Evolutionary conservation across 2,797 vertebrate genomes (phyloP), one percentile per base, ranked within the genome.

Genomic region (Typhlichthys eigenmanni): DNA sequence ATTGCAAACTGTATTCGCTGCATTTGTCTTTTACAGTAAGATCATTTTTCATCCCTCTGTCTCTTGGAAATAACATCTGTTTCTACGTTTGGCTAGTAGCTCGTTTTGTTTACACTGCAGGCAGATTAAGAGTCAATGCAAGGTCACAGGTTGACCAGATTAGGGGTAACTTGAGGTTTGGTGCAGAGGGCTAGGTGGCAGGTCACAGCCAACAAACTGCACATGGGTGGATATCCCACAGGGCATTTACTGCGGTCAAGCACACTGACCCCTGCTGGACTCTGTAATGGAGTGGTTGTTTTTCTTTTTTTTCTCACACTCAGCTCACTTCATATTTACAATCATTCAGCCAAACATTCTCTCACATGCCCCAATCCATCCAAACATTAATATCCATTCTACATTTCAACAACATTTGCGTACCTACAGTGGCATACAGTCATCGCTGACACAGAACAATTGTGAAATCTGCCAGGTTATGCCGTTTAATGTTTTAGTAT

Each of bases 201-300:
- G 61, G 74, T 82, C 71, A 68, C 11, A 68, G 72, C 58, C 64
- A 69, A 71, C 62, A 62, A 60, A 76, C 38, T 61, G 64, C 64
- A 58, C 51, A 72, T 64, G 59, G 43, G 24, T 68, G 50, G 46
- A 67, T 67, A 62, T 70, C 16, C 60, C 46, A 34, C 52, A 54
- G 47, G 24, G 47, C 29, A 50, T 65, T 19, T 54, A 7, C 50
- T 63, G 56, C 17, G 10, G 47, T 71, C 64, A 74, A 70, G 57
- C 13, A 5, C 55, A 24, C 47, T 55, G 53, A 69, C 32, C 47
- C 47, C 11, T 34, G 10, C 29, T 58, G 53, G 45, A 60, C 55
- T 17, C 47, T 61, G 5, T 13, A 17, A 57, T 65, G 51, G 43
- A 13, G 2, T 4, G 4, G 32, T 5, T 5, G 34, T 5, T 1